phyloP scores from a whole-genome alignment of 2,797 vertebrate species.

The Tamandua tetradactyla region DNA sequence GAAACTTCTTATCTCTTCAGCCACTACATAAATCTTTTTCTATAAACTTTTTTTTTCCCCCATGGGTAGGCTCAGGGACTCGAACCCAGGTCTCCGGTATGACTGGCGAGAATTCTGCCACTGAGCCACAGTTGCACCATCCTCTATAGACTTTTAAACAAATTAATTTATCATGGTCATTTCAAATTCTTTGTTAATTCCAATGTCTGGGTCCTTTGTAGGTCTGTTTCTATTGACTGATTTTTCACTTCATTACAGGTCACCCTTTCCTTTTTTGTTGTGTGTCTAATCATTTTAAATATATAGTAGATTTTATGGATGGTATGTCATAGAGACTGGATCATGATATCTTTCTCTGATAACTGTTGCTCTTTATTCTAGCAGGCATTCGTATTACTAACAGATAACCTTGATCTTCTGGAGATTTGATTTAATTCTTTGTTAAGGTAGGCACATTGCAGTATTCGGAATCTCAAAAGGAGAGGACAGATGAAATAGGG shows the following conservation, averaged over 20 bases:
- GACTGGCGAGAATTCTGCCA: no score
- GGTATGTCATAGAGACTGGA: no score
- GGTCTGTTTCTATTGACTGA: not conserved
- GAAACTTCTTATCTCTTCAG: not conserved
- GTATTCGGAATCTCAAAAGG: not conserved
- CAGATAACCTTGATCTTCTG: not conserved
- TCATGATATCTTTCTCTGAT: no score
- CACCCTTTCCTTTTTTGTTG: not conserved
- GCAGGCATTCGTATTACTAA: no score
- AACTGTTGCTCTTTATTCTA: not conserved
- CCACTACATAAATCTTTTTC: not conserved
- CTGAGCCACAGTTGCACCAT: no score
- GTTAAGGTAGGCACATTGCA: not conserved
- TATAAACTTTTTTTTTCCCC: not conserved
- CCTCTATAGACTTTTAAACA: no score
- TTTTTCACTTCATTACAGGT: not conserved
- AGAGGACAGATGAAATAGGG: not conserved
- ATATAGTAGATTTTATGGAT: no score
- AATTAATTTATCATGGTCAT: not conserved
- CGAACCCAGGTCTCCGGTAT: no score
- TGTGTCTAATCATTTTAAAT: not conserved
- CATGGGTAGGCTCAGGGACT: no score
- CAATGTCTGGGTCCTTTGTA: not conserved
- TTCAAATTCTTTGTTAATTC: no score
- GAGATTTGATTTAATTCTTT: not conserved